A percentile compares a stretch with the other conserved stretches of the same genome.
Conservation (phyloP, 2,797 vertebrate species). For the Melanotaenia pygmaea region DNA sequence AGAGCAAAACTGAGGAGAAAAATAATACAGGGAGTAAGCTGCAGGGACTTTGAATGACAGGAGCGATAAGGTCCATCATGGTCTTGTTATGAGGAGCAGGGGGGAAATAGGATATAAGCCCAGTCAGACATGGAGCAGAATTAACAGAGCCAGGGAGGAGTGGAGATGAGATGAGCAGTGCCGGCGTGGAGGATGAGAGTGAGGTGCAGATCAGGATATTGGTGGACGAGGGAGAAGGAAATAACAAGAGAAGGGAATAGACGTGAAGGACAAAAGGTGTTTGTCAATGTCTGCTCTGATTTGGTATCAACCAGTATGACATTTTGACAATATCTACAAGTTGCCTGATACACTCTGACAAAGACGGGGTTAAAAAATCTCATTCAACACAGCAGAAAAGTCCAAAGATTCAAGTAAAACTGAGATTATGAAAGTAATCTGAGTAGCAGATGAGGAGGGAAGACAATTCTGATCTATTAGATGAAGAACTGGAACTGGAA, state of each 20-base stretch:
- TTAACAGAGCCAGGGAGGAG: conserved; percentile 52
- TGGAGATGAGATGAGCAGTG: conserved; percentile 23
- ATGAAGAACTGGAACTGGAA: too few relatives aligned
- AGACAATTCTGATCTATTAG: too few relatives aligned
- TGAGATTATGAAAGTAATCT: too few relatives aligned
- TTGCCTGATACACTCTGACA: neutral
- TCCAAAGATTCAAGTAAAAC: too few relatives aligned
- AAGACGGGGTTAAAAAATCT: neutral
- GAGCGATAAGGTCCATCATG: conserved; percentile 78
- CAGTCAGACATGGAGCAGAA: conserved; percentile 60
- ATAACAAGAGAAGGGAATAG: conserved; percentile 14
- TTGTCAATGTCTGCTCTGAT: conserved; percentile 13
- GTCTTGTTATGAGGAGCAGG: conserved; percentile 67
- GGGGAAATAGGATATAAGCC: conserved; percentile 34
- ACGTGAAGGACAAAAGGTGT: conserved; percentile 34
- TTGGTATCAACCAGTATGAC: conserved; percentile 7
- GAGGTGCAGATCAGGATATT: conserved; percentile 32
- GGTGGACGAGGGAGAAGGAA: conserved; percentile 15
- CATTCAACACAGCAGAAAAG: too few relatives aligned
- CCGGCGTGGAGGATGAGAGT: conserved; percentile 27
- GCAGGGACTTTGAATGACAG: conserved; percentile 75
- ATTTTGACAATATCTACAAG: conserved; percentile 9
- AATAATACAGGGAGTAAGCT: conserved; percentile 42
- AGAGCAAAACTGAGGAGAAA: conserved; percentile 20
- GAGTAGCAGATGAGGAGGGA: too few relatives aligned